Evolutionary conservation across 2,888 invertebrate species (phyloP), one percentile per base, ranked within the genome.

Genomic region (Nemurella pictetii): DNA sequence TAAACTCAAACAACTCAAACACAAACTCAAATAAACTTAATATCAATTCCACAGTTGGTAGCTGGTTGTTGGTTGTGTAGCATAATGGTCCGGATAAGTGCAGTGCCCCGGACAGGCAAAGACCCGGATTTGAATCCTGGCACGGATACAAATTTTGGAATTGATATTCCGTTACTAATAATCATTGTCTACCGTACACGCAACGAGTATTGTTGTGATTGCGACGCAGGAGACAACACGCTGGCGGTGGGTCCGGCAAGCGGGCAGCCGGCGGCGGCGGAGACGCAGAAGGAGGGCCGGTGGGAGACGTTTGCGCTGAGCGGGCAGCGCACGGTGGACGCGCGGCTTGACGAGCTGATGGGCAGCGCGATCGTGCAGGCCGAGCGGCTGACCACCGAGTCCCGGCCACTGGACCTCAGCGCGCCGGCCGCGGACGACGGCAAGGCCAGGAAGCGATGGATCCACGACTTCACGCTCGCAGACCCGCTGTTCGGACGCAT

Each of bases 371-470:
- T 55, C 15, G 5, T 55, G 15, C 15, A 20, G 15, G 55, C 55
- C 20, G 55, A 55, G 55, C 9, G 20, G 20, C 55, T 55, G 55
- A 15, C 5, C 1, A 12, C 15, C 20, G 55, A 55, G 55, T 2
- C 1, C 1, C 55, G 20, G 55, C 9, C 15, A 20, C 20, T 55
- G 55, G 55, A 55, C 20, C 55, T 55, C 5, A 55, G 15, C 55
- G 12, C 1, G 55, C 20, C 55, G 15, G 20, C 12, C 15, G 20
- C 1, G 55, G 27, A 15, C 29, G 30, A 73, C 78, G 29, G 80
- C 80, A 32, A 30, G 83, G 12, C 83, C 85, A 77, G 0, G 4
- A 78, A 78, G 28, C 5, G 20, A 12, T 55, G 55, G 55, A 55
- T 55, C 15, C 20, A 20, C 15, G 55, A 55, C 5, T 20, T 55